phyloP scores from a whole-genome alignment of 2,797 vertebrate genomes.

The Platalea minor region DNA sequence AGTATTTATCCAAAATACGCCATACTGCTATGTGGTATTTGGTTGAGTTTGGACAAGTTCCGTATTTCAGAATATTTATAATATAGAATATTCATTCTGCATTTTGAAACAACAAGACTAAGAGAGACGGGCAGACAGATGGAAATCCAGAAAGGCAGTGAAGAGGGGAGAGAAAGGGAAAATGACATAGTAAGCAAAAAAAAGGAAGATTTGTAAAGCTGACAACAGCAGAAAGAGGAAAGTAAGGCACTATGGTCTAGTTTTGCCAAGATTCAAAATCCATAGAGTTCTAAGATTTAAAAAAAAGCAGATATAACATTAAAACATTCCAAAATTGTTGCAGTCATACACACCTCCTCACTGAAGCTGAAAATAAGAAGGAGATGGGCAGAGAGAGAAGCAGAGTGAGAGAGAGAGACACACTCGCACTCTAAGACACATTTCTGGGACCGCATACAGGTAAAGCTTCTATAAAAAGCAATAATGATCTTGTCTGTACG shows the following conservation, averaged over 20 bases:
- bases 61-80: neutral
- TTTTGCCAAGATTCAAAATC: neutral
- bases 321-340: neutral
- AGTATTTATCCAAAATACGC: neutral
- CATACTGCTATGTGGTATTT: neutral
- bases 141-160: neutral
- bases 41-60: neutral
- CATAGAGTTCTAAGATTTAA: neutral
- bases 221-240: neutral
- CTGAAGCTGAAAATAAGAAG: constrained; percentile 16
- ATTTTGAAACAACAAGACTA: neutral
- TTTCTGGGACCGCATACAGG: neutral
- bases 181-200: neutral
- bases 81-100: neutral
- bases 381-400: neutral
- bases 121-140: neutral
- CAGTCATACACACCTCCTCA: neutral
- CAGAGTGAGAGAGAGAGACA: neutral
- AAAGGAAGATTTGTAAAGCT: neutral
- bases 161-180: neutral
- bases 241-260: neutral
- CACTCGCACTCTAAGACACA: neutral
- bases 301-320: neutral
- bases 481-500: neutral
- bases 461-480: neutral